phyloP scores from a whole-genome alignment of 2,888 invertebrate genomes.

The Hylaea fasciaria region DNA sequence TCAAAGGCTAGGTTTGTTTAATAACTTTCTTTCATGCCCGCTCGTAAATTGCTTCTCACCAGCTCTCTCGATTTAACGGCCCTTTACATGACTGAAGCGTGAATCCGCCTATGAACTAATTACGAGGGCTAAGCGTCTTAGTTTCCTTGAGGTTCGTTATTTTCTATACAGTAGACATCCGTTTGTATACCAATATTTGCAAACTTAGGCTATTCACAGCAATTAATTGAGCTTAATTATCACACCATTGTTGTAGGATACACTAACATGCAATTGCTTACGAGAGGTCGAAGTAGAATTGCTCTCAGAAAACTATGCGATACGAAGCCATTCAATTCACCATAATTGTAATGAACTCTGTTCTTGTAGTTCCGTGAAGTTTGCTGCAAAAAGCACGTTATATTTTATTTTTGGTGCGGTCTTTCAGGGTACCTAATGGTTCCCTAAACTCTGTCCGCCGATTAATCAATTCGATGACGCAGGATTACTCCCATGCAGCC shows the following conservation, averaged over 20 bases:
- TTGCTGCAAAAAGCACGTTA: too few relatives aligned
- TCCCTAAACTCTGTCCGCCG: too few relatives aligned
- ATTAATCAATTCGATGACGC: slow-evolving; percentile 3
- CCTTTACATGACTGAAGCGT: slow-evolving; percentile 57
- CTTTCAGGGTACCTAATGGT: too few relatives aligned
- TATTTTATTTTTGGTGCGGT: too few relatives aligned
- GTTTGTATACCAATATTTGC: not conserved
- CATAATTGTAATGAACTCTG: too few relatives aligned
- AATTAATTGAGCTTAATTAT: too few relatives aligned
- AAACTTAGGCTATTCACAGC: too few relatives aligned
- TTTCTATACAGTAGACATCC: not conserved
- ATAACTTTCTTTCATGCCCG: slow-evolving; percentile 64
- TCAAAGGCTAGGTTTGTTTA: slow-evolving; percentile 61
- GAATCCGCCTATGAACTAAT: slow-evolving; percentile 57
- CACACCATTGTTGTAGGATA: too few relatives aligned
- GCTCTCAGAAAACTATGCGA: not conserved
- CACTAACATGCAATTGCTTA: too few relatives aligned
- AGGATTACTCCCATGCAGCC: slow-evolving; percentile 13
- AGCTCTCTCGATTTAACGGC: slow-evolving; percentile 64
- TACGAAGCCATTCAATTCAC: too few relatives aligned
- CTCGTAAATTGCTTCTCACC: slow-evolving; percentile 70
- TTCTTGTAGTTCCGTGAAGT: too few relatives aligned
- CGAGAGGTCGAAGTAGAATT: not conserved
- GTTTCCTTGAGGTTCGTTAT: not conserved
- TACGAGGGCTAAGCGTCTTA: slow-evolving; percentile 31